Base-by-base conservation (phyloP, 2,888 invertebrate species). In the Malthinus seriepunctatus region DNA sequence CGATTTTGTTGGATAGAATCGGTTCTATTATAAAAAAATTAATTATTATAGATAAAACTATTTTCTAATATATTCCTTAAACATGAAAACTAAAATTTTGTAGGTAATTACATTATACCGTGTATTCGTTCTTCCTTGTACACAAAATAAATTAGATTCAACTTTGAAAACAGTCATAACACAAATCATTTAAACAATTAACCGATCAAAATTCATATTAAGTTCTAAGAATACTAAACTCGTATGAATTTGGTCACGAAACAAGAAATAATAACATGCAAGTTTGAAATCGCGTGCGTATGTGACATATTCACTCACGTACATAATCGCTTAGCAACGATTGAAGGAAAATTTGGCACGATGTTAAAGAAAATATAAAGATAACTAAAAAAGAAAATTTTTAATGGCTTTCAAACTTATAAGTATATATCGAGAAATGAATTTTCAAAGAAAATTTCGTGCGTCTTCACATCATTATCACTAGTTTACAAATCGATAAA, bases 221-320 rank as follows among this genome's bases (percentile, higher is more conserved):
- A 67, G 67, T 69, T 72, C 69, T 67, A 62, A 66, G 71, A 70
- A 69, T 70, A 69, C 54, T 56, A 69, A 69, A 71, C 67, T 67
- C 71, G 71, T 72, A 72, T 71, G 71, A 64, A 64, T 57, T 64
- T 62, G 69, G 71, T 72, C 72, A 72, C 72, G 72, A 68, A 69
- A 63, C 55, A 48, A 51, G 35, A 38, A 57, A 33, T 23, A 33
- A 44, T 11, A 42, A 60, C 65, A 65, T 63, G 65, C 65, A 62
- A 65, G 54, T 54, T 53, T 46, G 42, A 61, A 63, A 62, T 73
- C 66, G 75, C 74, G 74, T 75, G 75, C 73, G 74, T 75, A 70
- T 73, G 73, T 74, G 71, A 71, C 72, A 72, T 73, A 74, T 71
- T 66, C 66, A 68, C 69, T 64, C 73, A 73, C 72, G 73, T 74